Evolutionary conservation across 53 echinoderm and acorn worm species (phyloP).

Genomic region (Crossaster papposus): DNA sequence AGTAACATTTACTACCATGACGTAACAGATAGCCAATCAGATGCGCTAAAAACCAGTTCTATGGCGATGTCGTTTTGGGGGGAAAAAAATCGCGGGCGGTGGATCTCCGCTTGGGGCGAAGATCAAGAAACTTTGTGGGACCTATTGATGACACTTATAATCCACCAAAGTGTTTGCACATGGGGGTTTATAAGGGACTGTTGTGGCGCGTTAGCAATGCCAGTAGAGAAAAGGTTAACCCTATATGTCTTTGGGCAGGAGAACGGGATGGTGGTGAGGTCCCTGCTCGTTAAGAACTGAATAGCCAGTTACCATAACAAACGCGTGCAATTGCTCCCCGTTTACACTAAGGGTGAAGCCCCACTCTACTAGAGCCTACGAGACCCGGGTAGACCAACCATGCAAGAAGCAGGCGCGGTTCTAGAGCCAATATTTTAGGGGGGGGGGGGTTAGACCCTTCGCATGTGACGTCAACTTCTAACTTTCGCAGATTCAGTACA

Average conservation of each 20-base stretch:
- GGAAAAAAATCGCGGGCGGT: too few species aligned
- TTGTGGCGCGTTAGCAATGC: conserved; percentile 28
- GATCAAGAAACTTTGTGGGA: conserved; percentile 51
- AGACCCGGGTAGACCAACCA: conserved; percentile 24
- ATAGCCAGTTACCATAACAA: conserved; percentile 29
- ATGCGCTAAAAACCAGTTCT: too few species aligned
- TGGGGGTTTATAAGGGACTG: conserved; percentile 19
- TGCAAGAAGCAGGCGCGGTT: too few species aligned
- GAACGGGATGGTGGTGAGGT: neutral
- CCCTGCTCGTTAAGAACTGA: conserved; percentile 52
- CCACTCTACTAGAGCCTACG: conserved; percentile 16
- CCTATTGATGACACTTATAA: conserved; percentile 60
- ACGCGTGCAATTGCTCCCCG: neutral
- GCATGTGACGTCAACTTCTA: too few species aligned
- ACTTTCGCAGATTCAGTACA: too few species aligned
- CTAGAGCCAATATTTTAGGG: too few species aligned
- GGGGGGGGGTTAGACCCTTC: too few species aligned
- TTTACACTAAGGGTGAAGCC: conserved; percentile 28
- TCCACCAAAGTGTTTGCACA: conserved; percentile 45
- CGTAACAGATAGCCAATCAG: too few species aligned
- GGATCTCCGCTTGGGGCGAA: conserved; percentile 35
- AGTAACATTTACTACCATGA: too few species aligned
- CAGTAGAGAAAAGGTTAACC: neutral
- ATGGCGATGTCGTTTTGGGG: too few species aligned
- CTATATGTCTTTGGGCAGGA: neutral